Evolutionary conservation across 2,888 invertebrate genomes (phyloP).

Genomic region (Phorcus lineatus): DNA sequence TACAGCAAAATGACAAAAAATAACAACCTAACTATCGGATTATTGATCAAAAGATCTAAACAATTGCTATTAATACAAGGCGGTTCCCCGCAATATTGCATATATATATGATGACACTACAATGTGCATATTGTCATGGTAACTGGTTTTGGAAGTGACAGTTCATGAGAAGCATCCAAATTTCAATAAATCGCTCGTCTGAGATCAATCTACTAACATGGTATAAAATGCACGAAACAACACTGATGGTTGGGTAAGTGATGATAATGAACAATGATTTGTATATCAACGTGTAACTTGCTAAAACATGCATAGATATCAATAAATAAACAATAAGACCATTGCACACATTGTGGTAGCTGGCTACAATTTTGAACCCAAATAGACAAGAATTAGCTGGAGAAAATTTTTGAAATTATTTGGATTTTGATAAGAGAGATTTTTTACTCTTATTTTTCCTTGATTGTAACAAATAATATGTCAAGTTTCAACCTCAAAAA

Average conservation of each 20-base stretch:
- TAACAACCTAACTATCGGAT: background rate
- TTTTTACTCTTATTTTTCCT: too few relatives aligned
- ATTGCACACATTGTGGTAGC: conserved; percentile 20
- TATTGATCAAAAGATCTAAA: conserved; percentile 15
- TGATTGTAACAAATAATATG: too few relatives aligned
- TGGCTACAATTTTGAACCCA: too few relatives aligned
- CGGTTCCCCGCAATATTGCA: conserved; percentile 19
- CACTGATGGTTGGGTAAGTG: conserved; percentile 14
- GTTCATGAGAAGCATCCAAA: background rate
- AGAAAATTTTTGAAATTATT: too few relatives aligned
- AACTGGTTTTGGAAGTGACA: conserved; percentile 17
- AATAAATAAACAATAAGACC: conserved; percentile 16
- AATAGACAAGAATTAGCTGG: too few relatives aligned
- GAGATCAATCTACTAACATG: conserved; percentile 14
- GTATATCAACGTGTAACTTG: conserved; percentile 20
- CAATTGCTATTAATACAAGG: conserved; percentile 12
- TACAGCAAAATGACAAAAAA: background rate
- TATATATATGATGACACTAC: conserved; percentile 2
- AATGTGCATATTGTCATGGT: conserved; percentile 8
- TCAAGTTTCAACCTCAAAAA: too few relatives aligned
- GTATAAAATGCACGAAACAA: conserved; percentile 20
- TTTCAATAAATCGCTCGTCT: conserved; percentile 1
- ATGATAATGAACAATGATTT: conserved; percentile 19
- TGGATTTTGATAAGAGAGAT: too few relatives aligned
- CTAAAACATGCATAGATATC: conserved; percentile 24